Percentiles rank a stretch among this genome's conserved stretches.
Conservation (phyloP, 2,797 vertebrate species). For the Trachops cirrhosus region DNA sequence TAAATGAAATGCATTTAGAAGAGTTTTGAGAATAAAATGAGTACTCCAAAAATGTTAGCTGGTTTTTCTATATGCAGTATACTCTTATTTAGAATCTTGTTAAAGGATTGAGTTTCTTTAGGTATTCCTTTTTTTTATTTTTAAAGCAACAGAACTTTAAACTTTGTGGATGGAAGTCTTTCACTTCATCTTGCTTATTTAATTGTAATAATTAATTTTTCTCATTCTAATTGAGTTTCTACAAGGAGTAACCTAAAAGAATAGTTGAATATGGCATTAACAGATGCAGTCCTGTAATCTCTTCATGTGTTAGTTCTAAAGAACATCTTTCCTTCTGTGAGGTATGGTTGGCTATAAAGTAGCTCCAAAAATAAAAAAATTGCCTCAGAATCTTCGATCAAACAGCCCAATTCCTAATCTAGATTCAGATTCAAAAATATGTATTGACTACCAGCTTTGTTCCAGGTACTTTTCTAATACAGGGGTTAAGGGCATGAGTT, state of each 20-base stretch:
- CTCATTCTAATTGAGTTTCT: not conserved
- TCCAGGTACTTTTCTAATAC: not conserved
- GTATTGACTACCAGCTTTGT: not conserved
- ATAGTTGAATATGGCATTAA: not conserved
- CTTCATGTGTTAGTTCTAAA: not conserved
- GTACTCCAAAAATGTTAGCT: not conserved
- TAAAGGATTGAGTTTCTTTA: not conserved
- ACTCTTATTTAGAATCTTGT: not conserved
- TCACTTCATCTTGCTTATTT: conserved; percentile 4
- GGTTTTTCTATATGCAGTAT: not conserved
- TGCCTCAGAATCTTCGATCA: not conserved
- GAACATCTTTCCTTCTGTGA: not conserved
- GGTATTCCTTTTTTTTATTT: not conserved
- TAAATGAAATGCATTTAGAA: not conserved
- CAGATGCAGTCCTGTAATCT: not conserved
- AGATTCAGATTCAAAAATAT: not conserved
- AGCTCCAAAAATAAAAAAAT: not conserved
- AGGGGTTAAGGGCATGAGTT: not conserved
- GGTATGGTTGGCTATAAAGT: not conserved
- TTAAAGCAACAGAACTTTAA: not conserved
- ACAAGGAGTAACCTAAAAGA: not conserved
- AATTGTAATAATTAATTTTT: not conserved
- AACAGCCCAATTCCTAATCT: not conserved
- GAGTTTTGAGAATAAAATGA: not conserved
- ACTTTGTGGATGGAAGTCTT: not conserved